phyloP scores from a whole-genome alignment of 2,797 vertebrate genomes.

The Anguilla anguilla region DNA sequence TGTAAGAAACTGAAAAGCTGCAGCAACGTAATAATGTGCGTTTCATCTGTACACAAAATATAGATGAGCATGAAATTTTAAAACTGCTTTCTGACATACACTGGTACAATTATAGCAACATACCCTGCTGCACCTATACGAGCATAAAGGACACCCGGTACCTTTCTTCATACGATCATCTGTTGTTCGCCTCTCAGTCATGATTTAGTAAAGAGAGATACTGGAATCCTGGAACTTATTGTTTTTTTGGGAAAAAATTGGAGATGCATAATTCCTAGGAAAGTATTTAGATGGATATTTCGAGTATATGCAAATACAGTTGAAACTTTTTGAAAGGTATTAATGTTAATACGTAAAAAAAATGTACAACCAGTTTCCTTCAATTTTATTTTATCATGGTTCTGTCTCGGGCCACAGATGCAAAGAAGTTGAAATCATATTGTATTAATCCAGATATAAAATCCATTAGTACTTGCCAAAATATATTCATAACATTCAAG shows the following conservation, averaged over 20 bases:
- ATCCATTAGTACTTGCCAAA: not conserved
- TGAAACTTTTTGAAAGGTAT: not conserved
- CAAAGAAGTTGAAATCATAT: not conserved
- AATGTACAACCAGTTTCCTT: not conserved
- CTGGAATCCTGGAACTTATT: not conserved
- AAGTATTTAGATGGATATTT: not conserved
- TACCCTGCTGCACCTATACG: not conserved
- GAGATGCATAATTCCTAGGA: not conserved
- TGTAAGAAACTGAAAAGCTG: constrained; percentile 3
- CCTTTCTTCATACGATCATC: not conserved
- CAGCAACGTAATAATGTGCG: not conserved
- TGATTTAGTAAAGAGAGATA: not conserved
- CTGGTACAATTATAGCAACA: not conserved
- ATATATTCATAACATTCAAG: not conserved
- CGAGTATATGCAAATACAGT: not conserved
- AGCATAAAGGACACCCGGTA: not conserved
- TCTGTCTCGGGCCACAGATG: not conserved
- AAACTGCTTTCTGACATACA: not conserved
- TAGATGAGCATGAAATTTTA: not conserved
- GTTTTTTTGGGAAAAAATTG: not conserved
- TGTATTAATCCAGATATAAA: not conserved
- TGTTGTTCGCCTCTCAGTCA: not conserved
- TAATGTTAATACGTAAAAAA: not conserved
- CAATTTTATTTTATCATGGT: not conserved
- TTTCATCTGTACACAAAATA: not conserved